Percentiles rank a stretch among this genome's conserved stretches.
phyloP scores from a whole-genome alignment of 2,888 invertebrate genomes.

The Lomographa bimaculata region DNA sequence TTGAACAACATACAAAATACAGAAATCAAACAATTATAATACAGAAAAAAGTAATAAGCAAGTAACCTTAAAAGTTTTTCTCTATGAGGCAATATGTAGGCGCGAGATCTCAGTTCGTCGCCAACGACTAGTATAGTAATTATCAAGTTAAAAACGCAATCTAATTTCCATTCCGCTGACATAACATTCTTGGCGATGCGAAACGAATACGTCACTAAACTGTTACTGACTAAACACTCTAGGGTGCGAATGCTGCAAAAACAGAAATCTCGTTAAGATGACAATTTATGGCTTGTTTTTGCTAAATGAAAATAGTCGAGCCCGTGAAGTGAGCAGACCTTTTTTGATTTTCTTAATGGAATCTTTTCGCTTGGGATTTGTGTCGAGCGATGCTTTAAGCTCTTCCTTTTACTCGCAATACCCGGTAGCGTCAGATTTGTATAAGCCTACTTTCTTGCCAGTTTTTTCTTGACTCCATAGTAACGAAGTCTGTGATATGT shows the following conservation, averaged over 20 bases:
- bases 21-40: too few species aligned
- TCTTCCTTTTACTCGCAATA: constrained; percentile 61
- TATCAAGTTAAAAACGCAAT: too few species aligned
- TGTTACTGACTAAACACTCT: constrained; percentile 60
- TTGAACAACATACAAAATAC: too few species aligned
- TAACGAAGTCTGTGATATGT: constrained; percentile 4
- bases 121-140: too few species aligned
- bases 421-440: constrained; percentile 51
- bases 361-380: constrained; percentile 81
- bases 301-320: constrained; percentile 83
- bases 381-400: constrained; percentile 73
- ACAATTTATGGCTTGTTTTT: constrained; percentile 84
- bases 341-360: constrained; percentile 84
- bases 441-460: constrained; percentile 46
- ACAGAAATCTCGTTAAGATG: constrained; percentile 83
- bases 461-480: constrained; percentile 33
- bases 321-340: constrained; percentile 77
- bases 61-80: too few species aligned
- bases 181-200: constrained; percentile 48
- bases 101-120: too few species aligned
- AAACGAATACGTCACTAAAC: constrained; percentile 51
- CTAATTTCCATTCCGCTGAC: constrained; percentile 46
- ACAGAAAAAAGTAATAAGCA: too few species aligned
- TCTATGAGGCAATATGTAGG: too few species aligned
- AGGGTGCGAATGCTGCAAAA: constrained; percentile 79